A percentile compares a stretch with the other conserved stretches of the same genome.
phyloP scores from a whole-genome alignment of 2,797 vertebrate genomes.

The Sebastes kiyomatsui region DNA sequence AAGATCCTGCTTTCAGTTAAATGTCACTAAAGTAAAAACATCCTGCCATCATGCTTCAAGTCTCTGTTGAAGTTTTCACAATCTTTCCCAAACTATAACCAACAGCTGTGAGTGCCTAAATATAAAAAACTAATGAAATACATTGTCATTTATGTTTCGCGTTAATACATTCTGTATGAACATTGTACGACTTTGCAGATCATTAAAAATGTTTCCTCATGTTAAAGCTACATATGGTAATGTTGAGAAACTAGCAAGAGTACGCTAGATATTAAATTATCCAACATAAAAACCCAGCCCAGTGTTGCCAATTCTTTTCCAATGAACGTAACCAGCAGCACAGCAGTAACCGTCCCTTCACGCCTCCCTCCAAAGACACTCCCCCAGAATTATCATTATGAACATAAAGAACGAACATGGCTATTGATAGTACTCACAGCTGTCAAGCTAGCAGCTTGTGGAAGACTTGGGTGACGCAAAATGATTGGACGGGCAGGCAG shows the following conservation, averaged over 20 bases:
- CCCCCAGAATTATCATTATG: too few relatives aligned
- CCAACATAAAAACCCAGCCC: too few relatives aligned
- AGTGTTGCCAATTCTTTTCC: too few relatives aligned
- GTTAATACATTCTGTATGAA: neutral
- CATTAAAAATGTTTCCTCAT: neutral
- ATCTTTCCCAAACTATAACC: neutral
- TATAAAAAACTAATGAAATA: neutral
- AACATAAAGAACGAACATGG: too few relatives aligned
- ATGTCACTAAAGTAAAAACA: neutral
- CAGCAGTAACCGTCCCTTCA: too few relatives aligned
- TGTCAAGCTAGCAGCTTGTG: too few relatives aligned
- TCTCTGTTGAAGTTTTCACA: neutral
- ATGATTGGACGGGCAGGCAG: accelerated
- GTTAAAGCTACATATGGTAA: accelerated
- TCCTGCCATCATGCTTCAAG: neutral
- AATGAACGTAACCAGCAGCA: too few relatives aligned
- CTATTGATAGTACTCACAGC: too few relatives aligned
- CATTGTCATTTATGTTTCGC: neutral
- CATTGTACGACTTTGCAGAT: neutral
- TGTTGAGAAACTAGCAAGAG: too few relatives aligned
- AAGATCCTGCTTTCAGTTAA: neutral
- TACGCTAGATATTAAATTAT: too few relatives aligned
- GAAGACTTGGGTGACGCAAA: too few relatives aligned
- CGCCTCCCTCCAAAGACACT: too few relatives aligned
- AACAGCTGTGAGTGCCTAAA: neutral